Evolutionary conservation across 2,113 vertebrate species (phyloP).

Genomic region (Tauraco erythrolophus): DNA sequence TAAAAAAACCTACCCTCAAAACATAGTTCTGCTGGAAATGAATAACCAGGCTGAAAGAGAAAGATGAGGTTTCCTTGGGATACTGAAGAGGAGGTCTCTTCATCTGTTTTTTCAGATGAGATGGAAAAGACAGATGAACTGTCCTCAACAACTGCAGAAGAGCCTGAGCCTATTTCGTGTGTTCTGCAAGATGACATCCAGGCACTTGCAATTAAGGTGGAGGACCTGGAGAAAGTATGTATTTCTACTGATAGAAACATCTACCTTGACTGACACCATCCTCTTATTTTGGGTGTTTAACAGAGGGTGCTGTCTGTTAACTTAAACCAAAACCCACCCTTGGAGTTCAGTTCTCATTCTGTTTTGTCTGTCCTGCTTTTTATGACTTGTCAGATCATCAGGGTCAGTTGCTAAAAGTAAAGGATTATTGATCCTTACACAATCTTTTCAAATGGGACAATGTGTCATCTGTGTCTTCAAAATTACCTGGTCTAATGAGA

Average conservation of each 20-base stretch:
- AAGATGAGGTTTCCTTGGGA: not conserved
- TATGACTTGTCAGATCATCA: not conserved
- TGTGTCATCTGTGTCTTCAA: not conserved
- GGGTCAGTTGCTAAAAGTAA: not conserved
- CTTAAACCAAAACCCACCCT: not conserved
- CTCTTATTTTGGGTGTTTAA: not conserved
- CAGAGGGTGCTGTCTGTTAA: not conserved
- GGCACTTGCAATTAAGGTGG: constrained; percentile 71
- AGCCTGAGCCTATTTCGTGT: constrained; percentile 32
- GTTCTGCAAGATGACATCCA: constrained; percentile 76
- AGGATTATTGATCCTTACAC: not conserved
- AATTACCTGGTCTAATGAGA: not conserved
- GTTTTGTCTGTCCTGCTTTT: not conserved
- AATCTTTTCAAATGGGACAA: not conserved
- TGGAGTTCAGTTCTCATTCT: not conserved
- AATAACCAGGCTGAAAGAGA: not conserved
- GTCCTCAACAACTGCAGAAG: constrained; percentile 43
- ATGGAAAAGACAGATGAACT: constrained; percentile 50
- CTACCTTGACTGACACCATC: not conserved
- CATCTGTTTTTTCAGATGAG: constrained; percentile 74
- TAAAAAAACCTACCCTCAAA: not conserved
- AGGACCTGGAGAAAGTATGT: constrained; percentile 81
- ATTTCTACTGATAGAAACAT: not conserved
- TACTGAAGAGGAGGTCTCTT: not conserved
- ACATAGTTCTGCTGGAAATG: not conserved